Evolutionary conservation across 2,113 vertebrate species (phyloP).

Genomic region (Pomatostomus ruficeps): DNA sequence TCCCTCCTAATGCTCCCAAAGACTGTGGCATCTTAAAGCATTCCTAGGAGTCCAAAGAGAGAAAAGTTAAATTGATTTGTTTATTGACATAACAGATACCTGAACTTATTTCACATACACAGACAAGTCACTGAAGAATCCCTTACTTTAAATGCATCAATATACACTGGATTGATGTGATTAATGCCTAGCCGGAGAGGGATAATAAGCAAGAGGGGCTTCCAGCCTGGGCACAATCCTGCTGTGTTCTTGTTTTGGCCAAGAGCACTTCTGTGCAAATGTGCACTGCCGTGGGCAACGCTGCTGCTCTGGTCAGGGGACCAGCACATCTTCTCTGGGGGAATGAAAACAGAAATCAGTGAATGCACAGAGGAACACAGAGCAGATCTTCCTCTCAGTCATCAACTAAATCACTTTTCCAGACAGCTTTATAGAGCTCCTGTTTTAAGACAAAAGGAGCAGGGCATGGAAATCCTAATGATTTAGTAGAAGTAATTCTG

Average conservation of each 20-base stretch:
- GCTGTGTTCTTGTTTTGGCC: constrained; percentile 35
- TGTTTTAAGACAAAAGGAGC: neutral
- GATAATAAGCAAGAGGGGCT: constrained; percentile 83
- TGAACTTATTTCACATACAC: neutral
- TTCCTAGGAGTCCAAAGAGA: constrained; percentile 75
- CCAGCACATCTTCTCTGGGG: constrained; percentile 82
- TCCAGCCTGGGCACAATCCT: constrained; percentile 70
- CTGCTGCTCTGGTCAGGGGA: constrained; percentile 43
- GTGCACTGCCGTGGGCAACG: neutral
- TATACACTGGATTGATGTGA: constrained; percentile 86
- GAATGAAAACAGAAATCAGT: neutral
- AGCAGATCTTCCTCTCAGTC: neutral
- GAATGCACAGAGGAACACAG: neutral
- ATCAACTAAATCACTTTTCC: neutral
- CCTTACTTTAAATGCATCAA: constrained; percentile 82
- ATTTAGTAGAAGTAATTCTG: neutral
- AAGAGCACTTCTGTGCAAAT: constrained; percentile 16
- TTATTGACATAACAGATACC: constrained; percentile 6
- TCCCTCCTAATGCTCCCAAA: constrained; percentile 87
- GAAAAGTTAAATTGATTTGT: constrained; percentile 19
- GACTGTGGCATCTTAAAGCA: constrained; percentile 93
- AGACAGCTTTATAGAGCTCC: neutral
- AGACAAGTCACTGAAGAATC: neutral
- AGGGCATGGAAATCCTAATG: neutral
- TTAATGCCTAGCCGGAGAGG: constrained; percentile 86